Base-by-base conservation (phyloP, 2,797 vertebrate genomes). In the Megaceryle alcyon region DNA sequence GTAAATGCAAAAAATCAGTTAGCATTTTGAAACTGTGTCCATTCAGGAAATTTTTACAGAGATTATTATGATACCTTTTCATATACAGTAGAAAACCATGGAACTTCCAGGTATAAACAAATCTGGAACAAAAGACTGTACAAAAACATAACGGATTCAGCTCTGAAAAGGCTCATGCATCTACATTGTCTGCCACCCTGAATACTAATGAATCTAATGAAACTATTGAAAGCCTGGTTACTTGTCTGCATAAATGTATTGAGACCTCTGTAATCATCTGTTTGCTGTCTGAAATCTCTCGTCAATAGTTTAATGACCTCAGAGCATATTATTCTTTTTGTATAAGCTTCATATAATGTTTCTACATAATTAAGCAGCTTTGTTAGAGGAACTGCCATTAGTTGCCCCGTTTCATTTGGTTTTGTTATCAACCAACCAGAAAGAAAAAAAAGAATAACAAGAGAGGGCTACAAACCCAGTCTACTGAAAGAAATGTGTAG, bases 361-460 rank as follows among this genome's bases (percentile, higher is more conserved):
- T 96, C 96, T 96, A 96, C 94, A 91, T 96, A 97, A 97, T 96
- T 96, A 96, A 97, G 81, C 96, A 92, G 92, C 96, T 96, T 97
- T 96, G 96, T 96, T 92, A 91, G 90, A 94, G 88, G 87, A 96
- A 84, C 88, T 79, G 95, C 88, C 96, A 96, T 96, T 94, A 96
- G 95, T 80, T 94, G 96, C 94, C 93, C 86, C 75, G 85, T 95
- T 97, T 97, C 53, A 93, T 96, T 93, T 80, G 68, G 86, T 94
- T 96, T 92, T 95, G 93, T 96, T 94, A 90, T 87, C 90, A 95
- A 64, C 81, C 90, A 92, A 65, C 68, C 83, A 96, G 82, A 96
- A 91, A 94, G 92, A 90, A 83, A 94, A 87, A 88, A 77, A 95
- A 84, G 84, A 86, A 86, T 82, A 94, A 92, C 70, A 82, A 90